A percentile compares a stretch with the other conserved stretches of the same genome.
Evolutionary conservation across 2,113 vertebrate genomes (phyloP).

Genomic region (Nesoenas mayeri): DNA sequence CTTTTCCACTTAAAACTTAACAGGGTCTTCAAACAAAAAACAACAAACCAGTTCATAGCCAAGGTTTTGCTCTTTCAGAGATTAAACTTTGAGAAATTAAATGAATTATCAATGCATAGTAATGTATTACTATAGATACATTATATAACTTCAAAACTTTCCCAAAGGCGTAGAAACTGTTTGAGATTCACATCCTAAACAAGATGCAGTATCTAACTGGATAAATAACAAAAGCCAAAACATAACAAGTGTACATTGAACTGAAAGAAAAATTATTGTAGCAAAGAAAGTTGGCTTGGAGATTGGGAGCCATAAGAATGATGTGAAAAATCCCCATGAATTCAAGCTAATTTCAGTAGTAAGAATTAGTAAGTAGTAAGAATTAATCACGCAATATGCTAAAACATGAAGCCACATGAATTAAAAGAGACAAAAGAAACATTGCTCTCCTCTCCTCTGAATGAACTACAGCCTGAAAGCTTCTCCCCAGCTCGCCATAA

Average conservation of each 20-base stretch:
- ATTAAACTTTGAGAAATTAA: not conserved
- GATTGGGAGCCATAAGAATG: not conserved
- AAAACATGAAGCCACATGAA: not conserved
- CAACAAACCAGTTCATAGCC: not conserved
- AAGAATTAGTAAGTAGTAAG: not conserved
- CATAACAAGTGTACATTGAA: not conserved
- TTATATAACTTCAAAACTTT: not conserved
- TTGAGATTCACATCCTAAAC: not conserved
- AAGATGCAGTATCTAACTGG: not conserved
- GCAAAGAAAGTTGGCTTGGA: not conserved
- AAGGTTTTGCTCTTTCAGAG: not conserved
- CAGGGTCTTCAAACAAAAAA: not conserved
- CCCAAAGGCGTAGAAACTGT: not conserved
- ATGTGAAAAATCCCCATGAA: not conserved
- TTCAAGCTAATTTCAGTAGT: not conserved
- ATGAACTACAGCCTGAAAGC: not conserved
- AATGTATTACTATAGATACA: not conserved
- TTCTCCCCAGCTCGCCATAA: not conserved
- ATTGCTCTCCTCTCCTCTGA: not conserved
- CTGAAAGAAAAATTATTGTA: not conserved
- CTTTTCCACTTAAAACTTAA: not conserved
- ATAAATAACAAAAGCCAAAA: not conserved
- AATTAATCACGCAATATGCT: not conserved
- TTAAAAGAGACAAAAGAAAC: not conserved
- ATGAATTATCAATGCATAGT: not conserved